phyloP scores from a whole-genome alignment of 2,113 vertebrate genomes.

The Ophiodon elongatus region DNA sequence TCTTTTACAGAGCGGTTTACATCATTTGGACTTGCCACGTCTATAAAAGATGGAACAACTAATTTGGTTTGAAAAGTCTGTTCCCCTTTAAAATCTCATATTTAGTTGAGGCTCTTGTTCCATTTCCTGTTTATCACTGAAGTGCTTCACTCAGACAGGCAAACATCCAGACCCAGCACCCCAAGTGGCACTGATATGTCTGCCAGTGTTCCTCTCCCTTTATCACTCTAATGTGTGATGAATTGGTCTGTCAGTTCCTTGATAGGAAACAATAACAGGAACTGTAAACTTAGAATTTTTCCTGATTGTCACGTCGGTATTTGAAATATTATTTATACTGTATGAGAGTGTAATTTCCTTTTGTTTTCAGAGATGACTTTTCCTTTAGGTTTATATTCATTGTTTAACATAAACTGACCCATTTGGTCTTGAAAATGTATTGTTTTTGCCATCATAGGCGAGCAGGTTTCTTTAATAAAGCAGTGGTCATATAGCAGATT shows the following conservation, averaged over 20 bases:
- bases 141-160: slow-evolving; percentile 45
- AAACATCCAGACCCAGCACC: slow-evolving; percentile 73
- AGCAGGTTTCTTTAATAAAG: neutral
- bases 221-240: slow-evolving; percentile 78
- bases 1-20: neutral
- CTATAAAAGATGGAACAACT: neutral
- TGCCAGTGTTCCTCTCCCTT: slow-evolving; percentile 75
- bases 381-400: slow-evolving; percentile 16
- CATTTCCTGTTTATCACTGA: slow-evolving; percentile 79
- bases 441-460: slow-evolving; percentile 4
- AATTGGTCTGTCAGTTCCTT: slow-evolving; percentile 74
- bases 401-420: slow-evolving; percentile 16
- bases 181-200: slow-evolving; percentile 72
- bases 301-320: slow-evolving; percentile 69
- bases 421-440: slow-evolving; percentile 15
- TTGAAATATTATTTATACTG: slow-evolving; percentile 75
- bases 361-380: slow-evolving; percentile 56
- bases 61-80: neutral
- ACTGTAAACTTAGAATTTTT: slow-evolving; percentile 81
- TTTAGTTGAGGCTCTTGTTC: slow-evolving; percentile 46
- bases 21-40: neutral
- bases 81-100: slow-evolving; percentile 18
- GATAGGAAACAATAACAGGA: slow-evolving; percentile 88
- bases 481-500: neutral
- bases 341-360: slow-evolving; percentile 61